phyloP scores from a whole-genome alignment of 2,888 invertebrate genomes.

The Tigriopus californicus region DNA sequence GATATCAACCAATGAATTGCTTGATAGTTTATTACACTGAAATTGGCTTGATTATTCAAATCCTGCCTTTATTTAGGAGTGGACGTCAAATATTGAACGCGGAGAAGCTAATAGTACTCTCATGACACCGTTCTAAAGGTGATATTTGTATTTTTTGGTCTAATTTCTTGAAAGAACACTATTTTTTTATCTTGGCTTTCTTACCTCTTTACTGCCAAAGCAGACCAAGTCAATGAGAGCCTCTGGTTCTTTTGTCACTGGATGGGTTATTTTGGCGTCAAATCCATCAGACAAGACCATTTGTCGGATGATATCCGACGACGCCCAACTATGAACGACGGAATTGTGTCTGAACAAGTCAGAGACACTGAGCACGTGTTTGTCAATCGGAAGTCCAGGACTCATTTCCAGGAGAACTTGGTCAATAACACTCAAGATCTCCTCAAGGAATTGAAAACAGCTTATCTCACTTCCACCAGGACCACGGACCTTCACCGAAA shows the following conservation, averaged over 20 bases:
- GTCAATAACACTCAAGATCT: conserved; percentile 41
- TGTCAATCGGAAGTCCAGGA: conserved; percentile 45
- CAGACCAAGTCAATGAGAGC: conserved; percentile 38
- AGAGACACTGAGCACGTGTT: conserved; percentile 40
- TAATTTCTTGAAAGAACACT: too few relatives aligned
- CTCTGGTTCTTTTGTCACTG: conserved; percentile 34
- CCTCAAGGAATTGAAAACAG: conserved; percentile 48
- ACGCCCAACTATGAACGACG: not conserved
- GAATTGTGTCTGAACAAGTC: not conserved
- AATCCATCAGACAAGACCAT: conserved; percentile 28
- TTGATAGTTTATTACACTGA: too few relatives aligned
- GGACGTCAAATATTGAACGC: too few relatives aligned
- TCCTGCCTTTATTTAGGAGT: too few relatives aligned
- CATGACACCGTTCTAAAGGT: too few relatives aligned
- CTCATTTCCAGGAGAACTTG: conserved; percentile 42
- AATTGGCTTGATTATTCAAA: too few relatives aligned
- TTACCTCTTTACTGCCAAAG: conserved; percentile 35
- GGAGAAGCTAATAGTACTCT: too few relatives aligned
- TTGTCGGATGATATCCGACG: conserved; percentile 23
- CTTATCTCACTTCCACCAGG: conserved; percentile 36
- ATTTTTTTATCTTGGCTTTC: conserved; percentile 20
- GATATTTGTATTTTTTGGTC: too few relatives aligned
- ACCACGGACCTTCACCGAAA: conserved; percentile 47
- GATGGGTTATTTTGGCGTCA: conserved; percentile 28
- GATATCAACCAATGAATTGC: too few relatives aligned